Conservation (phyloP, 2,797 vertebrate genomes). For the Amazona finschi region DNA sequence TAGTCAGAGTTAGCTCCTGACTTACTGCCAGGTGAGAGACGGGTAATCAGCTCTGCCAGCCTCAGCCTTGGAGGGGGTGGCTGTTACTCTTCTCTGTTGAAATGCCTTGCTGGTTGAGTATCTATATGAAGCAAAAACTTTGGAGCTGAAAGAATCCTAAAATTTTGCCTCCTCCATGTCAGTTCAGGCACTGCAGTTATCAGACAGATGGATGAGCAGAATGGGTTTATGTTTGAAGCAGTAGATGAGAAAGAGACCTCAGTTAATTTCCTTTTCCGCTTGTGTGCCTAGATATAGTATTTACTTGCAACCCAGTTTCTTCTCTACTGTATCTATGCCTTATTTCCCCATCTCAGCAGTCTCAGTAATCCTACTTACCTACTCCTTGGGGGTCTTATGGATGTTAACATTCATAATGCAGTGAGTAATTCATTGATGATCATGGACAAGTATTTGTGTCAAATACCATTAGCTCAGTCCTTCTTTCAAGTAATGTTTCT, state of each 20-base stretch:
- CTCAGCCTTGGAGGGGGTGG: not conserved
- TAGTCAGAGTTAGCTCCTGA: not conserved
- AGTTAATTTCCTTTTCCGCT: not conserved
- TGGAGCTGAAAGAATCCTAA: not conserved
- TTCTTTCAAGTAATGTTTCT: slow-evolving; percentile 11
- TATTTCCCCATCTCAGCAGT: not conserved
- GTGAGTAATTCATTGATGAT: not conserved
- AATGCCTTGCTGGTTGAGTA: not conserved
- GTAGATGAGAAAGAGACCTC: not conserved
- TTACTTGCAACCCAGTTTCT: not conserved
- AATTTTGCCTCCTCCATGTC: not conserved
- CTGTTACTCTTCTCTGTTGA: not conserved
- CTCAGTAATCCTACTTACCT: not conserved
- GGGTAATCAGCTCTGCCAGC: not conserved
- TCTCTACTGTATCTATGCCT: not conserved
- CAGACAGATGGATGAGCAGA: not conserved
- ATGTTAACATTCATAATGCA: not conserved
- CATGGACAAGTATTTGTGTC: not conserved
- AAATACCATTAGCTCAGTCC: not conserved
- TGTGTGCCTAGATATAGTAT: not conserved
- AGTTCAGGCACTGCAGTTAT: not conserved
- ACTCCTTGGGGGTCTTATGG: not conserved
- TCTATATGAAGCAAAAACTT: not conserved
- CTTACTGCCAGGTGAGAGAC: not conserved
- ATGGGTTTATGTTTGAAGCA: not conserved